phyloP scores from a whole-genome alignment of 1,140 invertebrate species.

The silkworm (Bombyx mori) region ASM3026992v2 NC_085119.1:9865501-9866000 shows the following conservation, averaged over 20 bases:
- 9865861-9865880: constrained; percentile 60
- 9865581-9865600: too few relatives aligned
- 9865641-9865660: too few relatives aligned
- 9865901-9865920: constrained; percentile 17
- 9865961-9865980: background rate
- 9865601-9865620: too few relatives aligned
- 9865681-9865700: too few relatives aligned
- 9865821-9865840: constrained; percentile 37
- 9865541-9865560: too few relatives aligned
- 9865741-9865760: constrained; percentile 33
- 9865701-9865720: constrained; percentile 2
- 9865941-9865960: background rate
- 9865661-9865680: too few relatives aligned
- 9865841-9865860: constrained; percentile 54
- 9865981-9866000: too few relatives aligned
- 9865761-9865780: constrained; percentile 50
- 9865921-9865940: constrained; percentile 20
- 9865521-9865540: too few relatives aligned
- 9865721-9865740: constrained; percentile 11
- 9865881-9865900: constrained; percentile 54
- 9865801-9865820: constrained; percentile 47
- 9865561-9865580: too few relatives aligned
- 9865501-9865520: too few relatives aligned
- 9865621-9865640: too few relatives aligned
- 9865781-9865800: constrained; percentile 58